These are phyloP conservation scores for Quadroppia sp. DNA, from an alignment of 2,888 invertebrate species.

Conservation along the genomic window DNA sequence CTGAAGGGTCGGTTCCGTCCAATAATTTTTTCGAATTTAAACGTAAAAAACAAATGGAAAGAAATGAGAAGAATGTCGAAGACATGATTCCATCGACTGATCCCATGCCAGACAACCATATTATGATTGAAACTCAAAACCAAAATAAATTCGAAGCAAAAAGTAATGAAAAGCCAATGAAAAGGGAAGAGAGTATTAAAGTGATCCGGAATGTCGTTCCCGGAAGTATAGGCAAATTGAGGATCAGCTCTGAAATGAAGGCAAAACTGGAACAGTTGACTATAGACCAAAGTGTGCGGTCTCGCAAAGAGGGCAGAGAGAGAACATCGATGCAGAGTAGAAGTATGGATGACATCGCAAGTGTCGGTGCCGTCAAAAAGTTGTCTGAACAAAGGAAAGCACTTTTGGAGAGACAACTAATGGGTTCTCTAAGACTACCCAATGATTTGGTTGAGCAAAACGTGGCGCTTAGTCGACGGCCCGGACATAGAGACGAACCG, in stretches of 20 bases:
- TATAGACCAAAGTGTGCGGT: conserved; percentile 77
- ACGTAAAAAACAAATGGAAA: conserved; percentile 45
- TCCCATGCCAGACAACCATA: not conserved
- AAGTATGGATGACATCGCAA: conserved; percentile 43
- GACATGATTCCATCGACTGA: not conserved
- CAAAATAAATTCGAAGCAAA: conserved; percentile 5
- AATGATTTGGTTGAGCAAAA: conserved; percentile 39
- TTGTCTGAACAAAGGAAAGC: conserved; percentile 78
- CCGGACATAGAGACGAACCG: conserved; percentile 27
- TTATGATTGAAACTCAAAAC: not conserved
- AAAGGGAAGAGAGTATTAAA: conserved; percentile 14
- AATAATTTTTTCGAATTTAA: conserved; percentile 75
- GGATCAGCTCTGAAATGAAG: conserved; percentile 85
- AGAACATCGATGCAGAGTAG: conserved; percentile 40
- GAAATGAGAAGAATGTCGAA: conserved; percentile 21
- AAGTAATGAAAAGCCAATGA: not conserved
- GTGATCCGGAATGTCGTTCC: not conserved
- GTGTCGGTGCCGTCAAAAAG: conserved; percentile 63
- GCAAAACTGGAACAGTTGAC: conserved; percentile 77
- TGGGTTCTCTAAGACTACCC: conserved; percentile 43
- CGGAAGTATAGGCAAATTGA: conserved; percentile 82
- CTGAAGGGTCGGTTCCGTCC: conserved; percentile 57
- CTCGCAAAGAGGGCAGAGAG: conserved; percentile 43
- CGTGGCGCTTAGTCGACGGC: conserved; percentile 22
- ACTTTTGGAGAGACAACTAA: conserved; percentile 75